Conservation (phyloP, 2,888 invertebrate species). For the Drosophila meridionalis region DNA sequence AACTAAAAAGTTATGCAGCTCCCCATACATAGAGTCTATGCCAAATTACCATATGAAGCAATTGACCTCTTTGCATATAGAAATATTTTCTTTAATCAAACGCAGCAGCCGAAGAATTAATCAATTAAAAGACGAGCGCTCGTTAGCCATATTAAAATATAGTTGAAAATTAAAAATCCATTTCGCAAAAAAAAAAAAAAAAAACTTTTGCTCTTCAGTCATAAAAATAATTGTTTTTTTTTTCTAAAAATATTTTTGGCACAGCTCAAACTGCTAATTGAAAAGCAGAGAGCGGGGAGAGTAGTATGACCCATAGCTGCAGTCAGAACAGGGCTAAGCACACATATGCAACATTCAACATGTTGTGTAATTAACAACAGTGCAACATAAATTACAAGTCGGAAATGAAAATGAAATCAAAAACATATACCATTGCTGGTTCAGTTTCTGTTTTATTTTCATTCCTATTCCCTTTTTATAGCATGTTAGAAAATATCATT, state of each 20-base stretch:
- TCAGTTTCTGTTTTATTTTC: constrained; percentile 2
- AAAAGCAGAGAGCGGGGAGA: constrained; percentile 32
- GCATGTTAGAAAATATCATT: constrained; percentile 51
- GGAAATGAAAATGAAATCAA: constrained; percentile 49
- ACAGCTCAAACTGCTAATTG: constrained; percentile 39
- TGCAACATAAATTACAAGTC: constrained; percentile 22
- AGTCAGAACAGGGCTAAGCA: constrained; percentile 21
- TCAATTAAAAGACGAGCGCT: constrained; percentile 73
- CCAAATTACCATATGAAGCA: constrained; percentile 78
- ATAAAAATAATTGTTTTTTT: constrained; percentile 31
- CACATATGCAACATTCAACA: constrained; percentile 44
- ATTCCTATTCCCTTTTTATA: constrained; percentile 1
- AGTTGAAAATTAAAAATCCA: constrained; percentile 79
- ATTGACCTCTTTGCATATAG: constrained; percentile 75
- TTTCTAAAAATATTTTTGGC: constrained; percentile 8
- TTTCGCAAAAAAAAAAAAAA: constrained; percentile 44
- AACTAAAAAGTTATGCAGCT: constrained; percentile 25
- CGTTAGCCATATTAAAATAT: constrained; percentile 76
- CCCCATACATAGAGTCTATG: constrained; percentile 37
- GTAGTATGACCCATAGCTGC: constrained; percentile 18
- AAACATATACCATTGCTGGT: constrained; percentile 63
- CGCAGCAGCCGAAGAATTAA: constrained; percentile 73
- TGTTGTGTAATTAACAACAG: constrained; percentile 74
- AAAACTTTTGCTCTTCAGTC: constrained; percentile 26
- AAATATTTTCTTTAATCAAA: constrained; percentile 77